Evolutionary conservation across 2,797 vertebrate species (phyloP), one percentile per base, ranked within the genome.

Genomic region (Xyrichtys novacula): DNA sequence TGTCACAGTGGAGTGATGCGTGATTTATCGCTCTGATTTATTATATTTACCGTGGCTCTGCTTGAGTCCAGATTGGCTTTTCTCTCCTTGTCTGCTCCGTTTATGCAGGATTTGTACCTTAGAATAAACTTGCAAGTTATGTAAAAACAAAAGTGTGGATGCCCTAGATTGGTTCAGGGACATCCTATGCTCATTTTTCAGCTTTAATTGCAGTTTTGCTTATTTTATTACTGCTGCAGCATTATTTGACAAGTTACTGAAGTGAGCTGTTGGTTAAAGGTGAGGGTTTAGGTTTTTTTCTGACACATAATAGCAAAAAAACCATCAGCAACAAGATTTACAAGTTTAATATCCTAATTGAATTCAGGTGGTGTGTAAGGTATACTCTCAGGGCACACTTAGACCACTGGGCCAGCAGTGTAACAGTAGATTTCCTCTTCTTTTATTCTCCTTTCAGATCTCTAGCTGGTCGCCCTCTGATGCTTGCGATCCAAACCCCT

Each of bases 401-500:
- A n/a, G n/a, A n/a, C n/a, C n/a, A n/a, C n/a, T n/a, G n/a, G n/a
- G n/a, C n/a, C n/a, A n/a, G n/a, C n/a, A n/a, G n/a, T n/a, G n/a
- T n/a, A n/a, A n/a, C n/a, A n/a, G n/a, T 11, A 14, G 10, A 12
- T 34, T 12, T 34, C 32, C 10, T 34, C 32, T 34, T 12, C 3
- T n/a, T 34, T 19, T 7, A 15, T 26, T 3, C 5, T 40, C 4
- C 20, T 5, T 6, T 6, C 64, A 94, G 94, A 72, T 92, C 52
- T 84, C 85, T 0, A 80, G 69, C 54, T 85, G 63, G 66, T 53
- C 71, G 11, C 76, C 80, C 1, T 64, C 78, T 1, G 95, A 96
- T 78, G 85, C 95, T 19, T 99, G 98, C 38, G 93, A 96, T 62
- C 94, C 96, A 1, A 96, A 93, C 81, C 98, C 97, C 8, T 99